Evolutionary conservation across 92 coral and sea anemone species (phyloP).

Genomic region (Porites cylindrica): DNA sequence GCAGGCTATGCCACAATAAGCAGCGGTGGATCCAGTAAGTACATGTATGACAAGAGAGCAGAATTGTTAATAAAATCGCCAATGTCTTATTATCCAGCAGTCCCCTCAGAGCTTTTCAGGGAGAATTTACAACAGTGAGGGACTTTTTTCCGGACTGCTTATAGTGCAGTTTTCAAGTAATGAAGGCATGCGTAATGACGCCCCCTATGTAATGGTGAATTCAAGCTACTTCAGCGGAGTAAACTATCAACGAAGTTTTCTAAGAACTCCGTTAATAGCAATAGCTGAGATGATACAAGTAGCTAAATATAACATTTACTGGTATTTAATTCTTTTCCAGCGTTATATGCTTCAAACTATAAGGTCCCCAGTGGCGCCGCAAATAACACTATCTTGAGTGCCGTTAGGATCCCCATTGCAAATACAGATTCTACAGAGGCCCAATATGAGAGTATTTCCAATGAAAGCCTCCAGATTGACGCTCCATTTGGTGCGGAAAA

Average conservation of each 20-base stretch:
- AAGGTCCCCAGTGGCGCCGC: not conserved
- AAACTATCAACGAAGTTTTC: too few species aligned
- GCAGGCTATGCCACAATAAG: slow-evolving; percentile 10
- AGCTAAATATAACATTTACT: too few species aligned
- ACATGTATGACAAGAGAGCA: not conserved
- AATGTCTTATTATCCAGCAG: not conserved
- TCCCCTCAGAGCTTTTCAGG: too few species aligned
- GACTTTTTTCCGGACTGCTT: too few species aligned
- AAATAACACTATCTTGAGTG: not conserved
- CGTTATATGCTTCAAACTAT: slow-evolving; percentile 18
- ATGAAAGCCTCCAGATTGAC: not conserved
- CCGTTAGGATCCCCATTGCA: not conserved
- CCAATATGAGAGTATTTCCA: not conserved
- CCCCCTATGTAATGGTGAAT: too few species aligned
- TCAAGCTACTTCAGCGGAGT: too few species aligned
- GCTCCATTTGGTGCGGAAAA: not conserved
- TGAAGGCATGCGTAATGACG: too few species aligned
- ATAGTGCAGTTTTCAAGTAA: too few species aligned
- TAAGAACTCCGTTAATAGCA: too few species aligned
- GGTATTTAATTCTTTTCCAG: not conserved
- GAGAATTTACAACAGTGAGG: too few species aligned
- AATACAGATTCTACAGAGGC: not conserved
- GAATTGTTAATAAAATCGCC: not conserved
- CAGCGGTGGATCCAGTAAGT: not conserved
- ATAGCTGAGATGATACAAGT: too few species aligned